These are phyloP conservation scores for Agrenia bidenticulata DNA, from an alignment of 2,888 invertebrate genomes.

Conservation along the genomic window DNA sequence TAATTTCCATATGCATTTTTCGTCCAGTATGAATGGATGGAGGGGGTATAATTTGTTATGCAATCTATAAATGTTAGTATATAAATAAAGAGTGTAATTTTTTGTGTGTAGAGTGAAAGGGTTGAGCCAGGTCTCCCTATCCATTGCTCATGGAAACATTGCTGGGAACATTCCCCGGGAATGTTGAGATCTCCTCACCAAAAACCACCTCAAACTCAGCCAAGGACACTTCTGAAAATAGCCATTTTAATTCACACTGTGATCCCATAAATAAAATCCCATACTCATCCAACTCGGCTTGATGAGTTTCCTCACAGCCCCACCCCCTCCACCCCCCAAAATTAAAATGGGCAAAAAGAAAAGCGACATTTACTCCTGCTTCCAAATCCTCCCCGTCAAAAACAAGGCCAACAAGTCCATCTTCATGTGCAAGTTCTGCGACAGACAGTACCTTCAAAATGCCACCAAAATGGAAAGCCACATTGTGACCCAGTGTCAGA, in stretches of 20 bases:
- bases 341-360: constrained; percentile 41
- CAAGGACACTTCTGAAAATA: background rate
- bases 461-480: constrained; percentile 25
- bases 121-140: no score
- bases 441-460: constrained; percentile 29
- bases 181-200: constrained; percentile 10
- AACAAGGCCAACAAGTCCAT: constrained; percentile 42
- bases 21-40: no score
- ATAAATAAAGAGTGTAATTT: no score
- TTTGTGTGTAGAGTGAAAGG: no score
- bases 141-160: constrained; percentile 2
- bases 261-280: background rate
- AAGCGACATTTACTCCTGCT: constrained; percentile 40
- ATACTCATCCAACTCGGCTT: no score
- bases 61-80: no score
- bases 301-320: no score
- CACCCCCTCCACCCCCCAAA: background rate
- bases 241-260: no score
- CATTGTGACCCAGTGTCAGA: constrained; percentile 40
- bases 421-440: constrained; percentile 42
- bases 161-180: constrained; percentile 8
- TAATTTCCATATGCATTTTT: no score
- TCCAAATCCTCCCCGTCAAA: constrained; percentile 37
- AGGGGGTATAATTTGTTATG: no score
- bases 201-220: constrained; percentile 1